Evolutionary conservation across 2,797 vertebrate genomes (phyloP).

Genomic region (Acrossocheilus fasciatus): DNA sequence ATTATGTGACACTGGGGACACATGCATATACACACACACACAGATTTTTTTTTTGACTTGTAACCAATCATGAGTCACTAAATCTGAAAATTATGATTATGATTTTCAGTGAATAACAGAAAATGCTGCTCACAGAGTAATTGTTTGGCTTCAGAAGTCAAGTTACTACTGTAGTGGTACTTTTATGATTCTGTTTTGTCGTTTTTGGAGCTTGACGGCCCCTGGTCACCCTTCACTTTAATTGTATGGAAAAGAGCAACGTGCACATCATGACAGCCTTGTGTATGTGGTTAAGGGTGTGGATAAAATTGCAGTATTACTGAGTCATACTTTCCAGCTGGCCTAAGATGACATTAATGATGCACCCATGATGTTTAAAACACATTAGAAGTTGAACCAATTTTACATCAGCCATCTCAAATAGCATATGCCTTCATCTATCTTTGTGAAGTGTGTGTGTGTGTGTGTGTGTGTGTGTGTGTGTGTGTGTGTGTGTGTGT

Average conservation of each 20-base stretch:
- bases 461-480: too few relatives aligned
- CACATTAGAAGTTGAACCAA: slow-evolving; percentile 24
- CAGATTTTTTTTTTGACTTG: neutral
- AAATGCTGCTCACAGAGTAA: neutral
- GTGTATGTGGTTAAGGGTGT: slow-evolving; percentile 42
- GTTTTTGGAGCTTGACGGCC: neutral
- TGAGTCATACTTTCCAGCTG: slow-evolving; percentile 49
- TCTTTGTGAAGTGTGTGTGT: slow-evolving; percentile 10
- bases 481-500: too few relatives aligned
- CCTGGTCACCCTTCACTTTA: neutral
- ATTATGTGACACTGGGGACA: neutral
- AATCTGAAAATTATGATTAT: neutral
- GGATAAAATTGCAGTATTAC: slow-evolving; percentile 24
- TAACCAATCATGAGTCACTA: neutral
- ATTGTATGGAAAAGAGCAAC: slow-evolving; percentile 14
- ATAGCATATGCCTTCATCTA: slow-evolving; percentile 9
- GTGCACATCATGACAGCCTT: neutral
- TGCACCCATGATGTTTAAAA: slow-evolving; percentile 42
- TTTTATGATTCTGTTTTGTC: neutral
- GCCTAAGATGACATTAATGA: slow-evolving; percentile 21
- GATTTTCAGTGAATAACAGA: neutral
- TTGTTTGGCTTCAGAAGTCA: neutral
- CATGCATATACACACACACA: too few relatives aligned
- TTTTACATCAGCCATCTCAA: slow-evolving; percentile 39
- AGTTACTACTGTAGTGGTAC: neutral